Percentiles rank a stretch among this genome's conserved stretches.
phyloP scores from a whole-genome alignment of 2,888 invertebrate genomes.

The Sussaba pulchella region DNA sequence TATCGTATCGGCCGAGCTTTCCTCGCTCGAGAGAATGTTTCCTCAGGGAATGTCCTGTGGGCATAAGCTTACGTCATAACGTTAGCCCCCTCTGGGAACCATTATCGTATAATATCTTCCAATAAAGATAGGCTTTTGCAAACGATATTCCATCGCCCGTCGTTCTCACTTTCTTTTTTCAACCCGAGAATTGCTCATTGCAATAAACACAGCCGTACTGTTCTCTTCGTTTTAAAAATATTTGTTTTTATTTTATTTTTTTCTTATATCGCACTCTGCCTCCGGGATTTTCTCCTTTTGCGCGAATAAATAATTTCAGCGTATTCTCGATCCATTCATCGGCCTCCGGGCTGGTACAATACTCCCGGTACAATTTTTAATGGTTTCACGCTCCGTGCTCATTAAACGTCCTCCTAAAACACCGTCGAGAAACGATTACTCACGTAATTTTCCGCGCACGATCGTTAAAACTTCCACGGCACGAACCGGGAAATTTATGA shows the following conservation, averaged over 20 bases:
- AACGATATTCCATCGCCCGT: constrained; percentile 41
- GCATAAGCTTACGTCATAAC: background rate
- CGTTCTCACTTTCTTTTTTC: constrained; percentile 4
- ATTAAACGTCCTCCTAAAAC: constrained; percentile 31
- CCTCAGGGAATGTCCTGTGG: background rate
- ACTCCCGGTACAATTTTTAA: constrained; percentile 34
- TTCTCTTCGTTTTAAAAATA: no score
- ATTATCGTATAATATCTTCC: constrained; percentile 27
- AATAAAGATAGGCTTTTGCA: constrained; percentile 33
- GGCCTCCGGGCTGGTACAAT: background rate
- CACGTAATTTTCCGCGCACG: constrained; percentile 28
- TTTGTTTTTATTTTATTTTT: constrained; percentile 11
- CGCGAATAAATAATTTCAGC: constrained; percentile 42
- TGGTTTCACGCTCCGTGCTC: constrained; percentile 38
- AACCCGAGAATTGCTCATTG: constrained; percentile 32
- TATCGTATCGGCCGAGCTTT: background rate
- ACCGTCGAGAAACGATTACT: constrained; percentile 38
- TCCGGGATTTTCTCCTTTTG: constrained; percentile 24
- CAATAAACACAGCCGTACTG: constrained; percentile 33
- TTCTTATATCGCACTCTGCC: constrained; percentile 16
- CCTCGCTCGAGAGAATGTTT: background rate
- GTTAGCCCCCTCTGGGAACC: constrained; percentile 14
- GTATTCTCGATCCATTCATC: background rate
- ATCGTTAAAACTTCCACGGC: constrained; percentile 18
- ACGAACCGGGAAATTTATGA: background rate